Conservation (phyloP, 2,797 vertebrate species). For the Onychomys leucogaster region DNA sequence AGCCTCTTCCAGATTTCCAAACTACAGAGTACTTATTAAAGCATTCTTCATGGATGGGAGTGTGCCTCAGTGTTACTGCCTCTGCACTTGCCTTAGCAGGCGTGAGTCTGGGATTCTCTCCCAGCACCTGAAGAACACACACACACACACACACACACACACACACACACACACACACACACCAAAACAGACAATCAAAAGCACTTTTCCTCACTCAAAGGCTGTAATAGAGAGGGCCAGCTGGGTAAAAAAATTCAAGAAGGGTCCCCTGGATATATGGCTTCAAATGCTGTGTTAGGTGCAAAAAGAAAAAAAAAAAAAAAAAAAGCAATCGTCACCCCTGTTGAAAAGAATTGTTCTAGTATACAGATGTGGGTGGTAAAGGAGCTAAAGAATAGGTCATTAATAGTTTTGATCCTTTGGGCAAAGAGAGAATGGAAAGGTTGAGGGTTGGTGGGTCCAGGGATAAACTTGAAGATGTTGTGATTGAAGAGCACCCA, state of each 20-base stretch:
- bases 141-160: background rate
- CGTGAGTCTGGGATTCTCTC: background rate
- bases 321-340: no score
- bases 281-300: background rate
- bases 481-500: background rate
- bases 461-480: background rate
- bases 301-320: background rate
- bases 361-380: no score
- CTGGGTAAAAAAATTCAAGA: background rate
- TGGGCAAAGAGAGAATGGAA: background rate
- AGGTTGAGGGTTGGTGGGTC: background rate
- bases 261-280: background rate
- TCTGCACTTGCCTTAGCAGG: background rate
- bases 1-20: background rate
- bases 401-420: background rate
- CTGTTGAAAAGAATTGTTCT: background rate
- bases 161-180: background rate
- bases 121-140: background rate
- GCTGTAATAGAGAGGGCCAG: background rate
- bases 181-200: background rate
- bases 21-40: background rate
- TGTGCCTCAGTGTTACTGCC: background rate
- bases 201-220: background rate
- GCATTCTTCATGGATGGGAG: background rate
- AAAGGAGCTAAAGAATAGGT: background rate